Base-by-base conservation (phyloP, 2,113 vertebrate genomes). In the Ctenomys sociabilis region DNA sequence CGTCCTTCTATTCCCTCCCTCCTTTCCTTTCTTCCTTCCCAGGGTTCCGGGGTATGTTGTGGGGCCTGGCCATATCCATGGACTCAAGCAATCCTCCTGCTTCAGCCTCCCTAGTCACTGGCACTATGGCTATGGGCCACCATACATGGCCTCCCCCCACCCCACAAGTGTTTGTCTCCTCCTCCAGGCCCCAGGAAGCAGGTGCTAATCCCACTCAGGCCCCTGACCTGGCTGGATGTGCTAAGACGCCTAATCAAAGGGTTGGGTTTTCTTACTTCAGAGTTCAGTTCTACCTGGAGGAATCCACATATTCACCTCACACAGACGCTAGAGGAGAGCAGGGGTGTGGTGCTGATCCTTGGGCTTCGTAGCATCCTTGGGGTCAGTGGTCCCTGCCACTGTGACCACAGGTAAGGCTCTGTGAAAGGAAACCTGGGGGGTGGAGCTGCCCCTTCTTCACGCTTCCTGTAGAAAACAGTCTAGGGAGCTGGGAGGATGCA, bases 391-490 rank as follows among this genome's bases (percentile, higher is more conserved):
- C 17, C 1, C 0, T 4, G 14, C 19, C 22, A 4, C 40, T 12
- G 3, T 1, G 52, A 13, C 57, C n/a, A 32, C 59, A 40, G 26
- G 8, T 1, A 0, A 24, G 40, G 32, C 35, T 73, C 8, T 81
- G 54, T 19, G 0, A 30, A 63, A 16, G 37, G 9, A 19, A 3
- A 0, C 11, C 35, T 1, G 11, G 17, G 1, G 32, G 30, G 1
- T 32, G 0, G 1, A 16, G 70, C n/a, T 9, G 1, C 0, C 4
- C 8, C 63, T 19, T 49, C 28, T 28, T 43, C 77, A 21, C 1
- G 40, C 28, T 68, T 45, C 68, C 49, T 77, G n/a, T 1, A 28
- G 81, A 37, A 54, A 82, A 22, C 16, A 14, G 35, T 30, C 75
- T 19, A 7, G 54, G 54, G 54, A 16, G 54, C 54, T 57, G 54